Base-by-base conservation (phyloP, 2,888 invertebrate genomes). In the Acrobeloides nanus region DNA sequence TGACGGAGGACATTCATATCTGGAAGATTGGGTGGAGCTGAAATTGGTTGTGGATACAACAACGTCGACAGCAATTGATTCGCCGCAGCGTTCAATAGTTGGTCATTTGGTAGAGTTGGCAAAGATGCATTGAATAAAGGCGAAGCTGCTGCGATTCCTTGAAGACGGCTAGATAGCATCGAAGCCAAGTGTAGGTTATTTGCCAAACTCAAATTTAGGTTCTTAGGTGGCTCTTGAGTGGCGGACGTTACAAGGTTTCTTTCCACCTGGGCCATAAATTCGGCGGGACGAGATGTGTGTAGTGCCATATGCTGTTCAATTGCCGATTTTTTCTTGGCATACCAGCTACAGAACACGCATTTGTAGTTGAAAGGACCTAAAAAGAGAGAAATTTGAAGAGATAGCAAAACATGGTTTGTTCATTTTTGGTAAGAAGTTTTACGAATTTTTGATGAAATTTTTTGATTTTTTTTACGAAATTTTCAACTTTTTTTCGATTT, bases 321-420 rank as follows among this genome's bases (percentile, higher is more conserved):
- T 10, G 46, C 21, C 12, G 29, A 17, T 43, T 57, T 61, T 31
- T 53, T 57, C 32, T 53, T 51, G 20, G 53, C 12, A 40, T 48
- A 46, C 60, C 60, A 61, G 23, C 29, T 46, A 56, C 61, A 61
- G 44, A 61, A 61, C 17, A 43, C 48, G 41, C 61, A 61, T 31
- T 61, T 61, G 41, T 64, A 61, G 40, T 46, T 54, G 27, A 61
- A 15, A 12, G 47, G 46, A n/a, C 58, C 54, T 20, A 6, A 17
- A 35, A 40, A 7, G n/a, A 25, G 6, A 7, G n/a, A n/a, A 25
- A 24, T 38, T 15, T 12, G 7, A n/a, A 18, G n/a, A 8, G 29
- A 12, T 29, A 12, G 29, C n/a, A n/a, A n/a, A n/a, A n/a, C n/a
- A n/a, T n/a, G n/a, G n/a, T n/a, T n/a, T n/a, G n/a, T n/a, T n/a